These are phyloP conservation scores for Ptilodon capucinus DNA, from an alignment of 2,888 invertebrate species.

Conservation along the genomic window DNA sequence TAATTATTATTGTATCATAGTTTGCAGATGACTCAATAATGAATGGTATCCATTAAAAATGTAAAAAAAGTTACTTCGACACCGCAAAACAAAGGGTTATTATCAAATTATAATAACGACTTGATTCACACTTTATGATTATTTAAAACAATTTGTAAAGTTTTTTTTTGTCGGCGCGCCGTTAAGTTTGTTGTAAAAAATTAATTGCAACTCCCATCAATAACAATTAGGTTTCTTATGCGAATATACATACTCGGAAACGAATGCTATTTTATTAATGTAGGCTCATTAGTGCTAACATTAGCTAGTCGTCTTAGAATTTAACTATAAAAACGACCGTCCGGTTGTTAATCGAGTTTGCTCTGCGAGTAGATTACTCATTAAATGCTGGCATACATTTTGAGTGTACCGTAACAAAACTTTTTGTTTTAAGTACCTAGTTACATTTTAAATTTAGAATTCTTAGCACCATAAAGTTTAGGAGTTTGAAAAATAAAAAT, in stretches of 20 bases:
- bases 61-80: not conserved
- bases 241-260: constrained; percentile 6
- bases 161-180: not conserved
- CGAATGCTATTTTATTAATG: constrained; percentile 8
- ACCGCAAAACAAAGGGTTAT: not conserved
- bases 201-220: constrained; percentile 21
- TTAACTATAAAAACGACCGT: constrained; percentile 7
- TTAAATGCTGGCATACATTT: too few relatives aligned
- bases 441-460: too few relatives aligned
- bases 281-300: constrained; percentile 12
- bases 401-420: too few relatives aligned
- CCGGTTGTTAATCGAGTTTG: not conserved
- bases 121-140: not conserved
- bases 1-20: too few relatives aligned
- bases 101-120: not conserved
- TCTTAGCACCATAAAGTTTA: too few relatives aligned
- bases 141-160: not conserved
- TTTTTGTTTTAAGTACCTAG: too few relatives aligned
- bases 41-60: not conserved
- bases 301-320: constrained; percentile 7
- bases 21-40: not conserved
- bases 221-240: constrained; percentile 24
- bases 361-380: not conserved
- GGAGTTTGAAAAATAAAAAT: too few relatives aligned
- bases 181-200: constrained; percentile 9